phyloP scores from a whole-genome alignment of 2,797 vertebrate genomes.

The Acipenser oxyrinchus region DNA sequence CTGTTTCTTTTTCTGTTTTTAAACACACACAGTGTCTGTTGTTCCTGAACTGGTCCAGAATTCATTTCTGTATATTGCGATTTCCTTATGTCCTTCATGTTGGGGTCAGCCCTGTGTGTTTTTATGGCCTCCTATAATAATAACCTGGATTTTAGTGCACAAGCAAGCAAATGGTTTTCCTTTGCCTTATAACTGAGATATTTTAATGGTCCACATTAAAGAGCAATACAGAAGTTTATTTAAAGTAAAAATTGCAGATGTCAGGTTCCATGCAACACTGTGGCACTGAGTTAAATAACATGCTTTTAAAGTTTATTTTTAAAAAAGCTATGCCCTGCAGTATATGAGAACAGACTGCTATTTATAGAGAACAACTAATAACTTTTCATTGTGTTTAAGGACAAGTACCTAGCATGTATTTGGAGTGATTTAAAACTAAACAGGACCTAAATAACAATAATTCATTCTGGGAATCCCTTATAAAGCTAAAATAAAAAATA shows the following conservation, averaged over 20 bases:
- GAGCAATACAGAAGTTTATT: too few relatives aligned
- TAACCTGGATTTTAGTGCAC: slow-evolving; percentile 44
- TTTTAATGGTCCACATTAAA: background rate
- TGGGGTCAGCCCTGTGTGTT: slow-evolving; percentile 37
- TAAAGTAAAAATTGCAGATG: background rate
- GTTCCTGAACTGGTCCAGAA: slow-evolving; percentile 56
- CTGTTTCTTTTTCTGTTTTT: too few relatives aligned
- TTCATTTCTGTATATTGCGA: slow-evolving; percentile 63
- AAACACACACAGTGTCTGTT: too few relatives aligned
- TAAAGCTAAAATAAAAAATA: too few relatives aligned
- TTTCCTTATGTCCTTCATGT: slow-evolving; percentile 54
- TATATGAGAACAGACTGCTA: background rate
- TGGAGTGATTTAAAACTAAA: background rate
- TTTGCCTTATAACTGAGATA: background rate
- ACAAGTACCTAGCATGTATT: slow-evolving; percentile 5
- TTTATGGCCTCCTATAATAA: slow-evolving; percentile 59
- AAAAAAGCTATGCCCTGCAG: background rate
- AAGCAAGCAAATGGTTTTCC: slow-evolving; percentile 34
- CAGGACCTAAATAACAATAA: slow-evolving; percentile 1
- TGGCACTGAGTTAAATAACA: too few relatives aligned
- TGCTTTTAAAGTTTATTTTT: too few relatives aligned
- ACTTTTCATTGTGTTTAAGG: background rate
- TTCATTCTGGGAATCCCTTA: slow-evolving; percentile 9
- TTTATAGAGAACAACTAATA: background rate
- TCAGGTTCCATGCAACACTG: background rate